Percentiles rank a stretch among this genome's conserved stretches.
Evolutionary conservation across 2,797 vertebrate genomes (phyloP).

Genomic region (Linurgus olivaceus): DNA sequence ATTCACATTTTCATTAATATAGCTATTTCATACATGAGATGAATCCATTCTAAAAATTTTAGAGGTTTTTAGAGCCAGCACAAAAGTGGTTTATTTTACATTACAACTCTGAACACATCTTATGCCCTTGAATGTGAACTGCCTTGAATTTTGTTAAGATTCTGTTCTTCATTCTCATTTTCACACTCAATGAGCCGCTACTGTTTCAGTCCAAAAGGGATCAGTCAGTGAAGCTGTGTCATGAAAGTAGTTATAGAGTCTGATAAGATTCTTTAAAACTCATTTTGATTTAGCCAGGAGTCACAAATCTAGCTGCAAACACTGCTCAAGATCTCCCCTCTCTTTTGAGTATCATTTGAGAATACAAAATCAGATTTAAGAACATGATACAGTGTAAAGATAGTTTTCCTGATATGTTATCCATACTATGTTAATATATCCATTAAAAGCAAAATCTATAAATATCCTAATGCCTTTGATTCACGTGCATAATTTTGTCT

Average conservation of each 20-base stretch:
- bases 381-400: background rate
- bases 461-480: background rate
- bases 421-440: background rate
- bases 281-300: background rate
- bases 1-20: slow-evolving; percentile 17
- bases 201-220: slow-evolving; percentile 10
- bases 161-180: slow-evolving; percentile 31
- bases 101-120: background rate
- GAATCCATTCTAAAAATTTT: background rate
- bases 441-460: background rate
- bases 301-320: background rate
- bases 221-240: slow-evolving; percentile 1
- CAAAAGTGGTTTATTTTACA: background rate
- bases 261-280: slow-evolving; percentile 19
- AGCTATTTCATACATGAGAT: background rate
- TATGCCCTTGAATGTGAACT: background rate
- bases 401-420: background rate
- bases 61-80: background rate
- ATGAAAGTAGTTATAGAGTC: background rate
- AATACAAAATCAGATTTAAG: background rate
- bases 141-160: slow-evolving; percentile 9
- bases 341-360: background rate
- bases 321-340: background rate
- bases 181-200: slow-evolving; percentile 10
- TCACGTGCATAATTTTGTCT: background rate